phyloP scores from a whole-genome alignment of 2,113 vertebrate genomes.

The Clarias magur region DNA sequence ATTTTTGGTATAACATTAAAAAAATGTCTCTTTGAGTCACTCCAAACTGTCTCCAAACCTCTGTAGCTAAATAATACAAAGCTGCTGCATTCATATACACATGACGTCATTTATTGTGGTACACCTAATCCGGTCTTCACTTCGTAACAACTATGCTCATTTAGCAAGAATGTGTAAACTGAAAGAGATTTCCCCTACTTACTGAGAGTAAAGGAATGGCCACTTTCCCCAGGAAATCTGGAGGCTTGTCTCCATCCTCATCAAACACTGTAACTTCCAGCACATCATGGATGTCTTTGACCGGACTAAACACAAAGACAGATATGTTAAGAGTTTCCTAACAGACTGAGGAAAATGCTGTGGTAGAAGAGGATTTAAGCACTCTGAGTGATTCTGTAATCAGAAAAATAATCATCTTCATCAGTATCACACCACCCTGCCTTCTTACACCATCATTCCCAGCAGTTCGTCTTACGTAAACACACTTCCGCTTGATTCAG shows the following conservation, averaged over 20 bases:
- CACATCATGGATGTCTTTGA: constrained; percentile 92
- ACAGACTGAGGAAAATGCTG: background rate
- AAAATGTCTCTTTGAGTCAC: background rate
- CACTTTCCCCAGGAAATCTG: constrained; percentile 96
- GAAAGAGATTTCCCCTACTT: constrained; percentile 58
- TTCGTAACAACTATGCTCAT: background rate
- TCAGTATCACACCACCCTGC: background rate
- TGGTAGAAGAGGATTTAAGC: background rate
- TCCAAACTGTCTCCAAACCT: background rate
- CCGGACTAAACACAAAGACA: constrained; percentile 74
- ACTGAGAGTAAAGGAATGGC: constrained; percentile 92
- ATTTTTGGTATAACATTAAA: no score
- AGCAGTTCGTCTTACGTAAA: no score
- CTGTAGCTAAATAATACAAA: background rate
- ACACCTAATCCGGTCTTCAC: background rate
- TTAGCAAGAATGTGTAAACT: background rate
- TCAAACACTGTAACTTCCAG: constrained; percentile 94
- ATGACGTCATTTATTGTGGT: background rate
- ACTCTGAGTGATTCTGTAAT: background rate
- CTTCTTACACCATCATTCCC: background rate
- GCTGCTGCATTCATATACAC: background rate
- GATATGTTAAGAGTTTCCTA: background rate
- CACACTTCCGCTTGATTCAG: background rate
- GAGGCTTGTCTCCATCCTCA: constrained; percentile 96
- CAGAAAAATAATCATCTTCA: background rate